Evolutionary conservation across 1,140 invertebrate genomes (phyloP).

Genomic region (Rhyacophila brunnea): DNA sequence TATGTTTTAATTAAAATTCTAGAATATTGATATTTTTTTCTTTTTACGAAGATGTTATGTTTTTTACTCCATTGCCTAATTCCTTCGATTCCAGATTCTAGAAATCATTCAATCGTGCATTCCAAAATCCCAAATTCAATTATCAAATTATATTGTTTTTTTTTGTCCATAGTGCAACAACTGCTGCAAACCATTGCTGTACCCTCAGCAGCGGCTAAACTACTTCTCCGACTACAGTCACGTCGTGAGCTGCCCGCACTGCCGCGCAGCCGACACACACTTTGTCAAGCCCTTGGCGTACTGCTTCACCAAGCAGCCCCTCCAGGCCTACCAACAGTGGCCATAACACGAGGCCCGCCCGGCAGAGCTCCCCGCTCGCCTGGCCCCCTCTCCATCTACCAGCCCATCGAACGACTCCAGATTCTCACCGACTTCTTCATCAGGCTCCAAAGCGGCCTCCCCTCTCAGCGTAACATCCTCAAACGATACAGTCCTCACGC

Average conservation of each 20-base stretch:
- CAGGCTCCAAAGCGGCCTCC: slow-evolving; percentile 23
- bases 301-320: slow-evolving; percentile 73
- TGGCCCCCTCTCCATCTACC: slow-evolving; percentile 45
- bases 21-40: no score
- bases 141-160: no score
- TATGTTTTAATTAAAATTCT: no score
- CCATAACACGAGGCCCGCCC: slow-evolving; percentile 79
- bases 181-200: slow-evolving; percentile 82
- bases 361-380: slow-evolving; percentile 51
- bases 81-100: no score
- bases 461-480: slow-evolving; percentile 5
- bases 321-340: slow-evolving; percentile 71
- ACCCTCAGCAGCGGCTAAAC: slow-evolving; percentile 82
- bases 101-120: no score
- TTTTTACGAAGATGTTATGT: no score
- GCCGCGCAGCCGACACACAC: slow-evolving; percentile 86
- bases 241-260: slow-evolving; percentile 86
- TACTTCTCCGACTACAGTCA: slow-evolving; percentile 96
- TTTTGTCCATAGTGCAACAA: slow-evolving; percentile 77
- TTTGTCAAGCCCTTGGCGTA: slow-evolving; percentile 86
- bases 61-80: no score
- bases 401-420: slow-evolving; percentile 30
- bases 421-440: slow-evolving; percentile 25
- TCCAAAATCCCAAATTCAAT: no score
- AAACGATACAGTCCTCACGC: not conserved